These are phyloP conservation scores for Hirudinaria manillensis DNA, from an alignment of 2,888 invertebrate species.

Conservation along the genomic window DNA sequence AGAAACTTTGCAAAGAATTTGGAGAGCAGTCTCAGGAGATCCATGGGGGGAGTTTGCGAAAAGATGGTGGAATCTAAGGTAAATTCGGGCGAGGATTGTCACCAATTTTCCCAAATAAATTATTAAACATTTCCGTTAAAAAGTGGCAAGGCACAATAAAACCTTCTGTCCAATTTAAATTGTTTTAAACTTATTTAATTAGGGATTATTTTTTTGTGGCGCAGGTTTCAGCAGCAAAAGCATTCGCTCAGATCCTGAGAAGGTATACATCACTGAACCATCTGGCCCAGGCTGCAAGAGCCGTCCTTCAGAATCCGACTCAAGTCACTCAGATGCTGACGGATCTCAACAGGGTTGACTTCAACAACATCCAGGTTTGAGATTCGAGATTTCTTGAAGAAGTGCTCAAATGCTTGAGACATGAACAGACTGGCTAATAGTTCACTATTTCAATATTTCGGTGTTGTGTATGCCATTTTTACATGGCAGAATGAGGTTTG, in stretches of 20 bases:
- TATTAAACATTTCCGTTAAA: too few species aligned
- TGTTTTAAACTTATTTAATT: too few species aligned
- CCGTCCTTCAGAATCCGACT: slow-evolving; percentile 31
- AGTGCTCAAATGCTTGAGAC: too few species aligned
- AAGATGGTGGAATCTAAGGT: slow-evolving; percentile 33
- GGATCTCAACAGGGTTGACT: slow-evolving; percentile 31
- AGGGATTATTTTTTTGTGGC: not conserved
- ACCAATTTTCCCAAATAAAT: too few species aligned
- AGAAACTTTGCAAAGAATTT: slow-evolving; percentile 34
- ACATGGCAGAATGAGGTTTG: too few species aligned
- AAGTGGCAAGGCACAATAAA: too few species aligned
- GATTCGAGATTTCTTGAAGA: not conserved
- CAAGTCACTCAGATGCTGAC: slow-evolving; percentile 28
- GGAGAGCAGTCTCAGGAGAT: slow-evolving; percentile 27
- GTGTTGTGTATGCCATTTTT: too few species aligned
- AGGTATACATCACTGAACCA: slow-evolving; percentile 33
- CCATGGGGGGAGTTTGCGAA: slow-evolving; percentile 24
- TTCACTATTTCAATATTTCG: too few species aligned
- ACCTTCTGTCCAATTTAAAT: too few species aligned
- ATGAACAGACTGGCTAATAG: too few species aligned
- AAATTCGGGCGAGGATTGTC: not conserved
- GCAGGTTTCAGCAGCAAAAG: slow-evolving; percentile 26
- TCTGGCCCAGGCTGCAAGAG: slow-evolving; percentile 30
- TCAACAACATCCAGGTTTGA: slow-evolving; percentile 29
- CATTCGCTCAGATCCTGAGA: slow-evolving; percentile 27